phyloP scores from a whole-genome alignment of 2,888 invertebrate genomes.

The Prenolepis imparis region DNA sequence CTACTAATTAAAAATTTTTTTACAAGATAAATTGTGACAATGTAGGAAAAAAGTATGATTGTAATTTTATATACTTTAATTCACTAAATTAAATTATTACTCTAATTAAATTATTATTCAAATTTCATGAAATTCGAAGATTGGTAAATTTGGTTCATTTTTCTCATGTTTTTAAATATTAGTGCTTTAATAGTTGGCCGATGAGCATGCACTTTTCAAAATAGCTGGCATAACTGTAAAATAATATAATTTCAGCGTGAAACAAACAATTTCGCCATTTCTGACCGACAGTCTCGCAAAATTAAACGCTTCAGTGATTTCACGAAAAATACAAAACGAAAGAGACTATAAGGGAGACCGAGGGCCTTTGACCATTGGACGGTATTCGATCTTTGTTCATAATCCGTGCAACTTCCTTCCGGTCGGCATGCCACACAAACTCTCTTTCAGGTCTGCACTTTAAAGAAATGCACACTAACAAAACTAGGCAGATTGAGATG shows the following conservation, averaged over 20 bases:
- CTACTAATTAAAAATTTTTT: not conserved
- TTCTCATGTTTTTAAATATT: slow-evolving; percentile 37
- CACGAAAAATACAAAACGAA: slow-evolving; percentile 53
- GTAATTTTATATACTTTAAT: not conserved
- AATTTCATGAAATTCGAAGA: not conserved
- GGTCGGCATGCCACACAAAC: slow-evolving; percentile 56
- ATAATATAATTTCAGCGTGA: slow-evolving; percentile 63
- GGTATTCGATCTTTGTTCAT: slow-evolving; percentile 74
- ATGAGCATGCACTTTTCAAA: slow-evolving; percentile 69
- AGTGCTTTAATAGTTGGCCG: slow-evolving; percentile 65
- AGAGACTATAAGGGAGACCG: slow-evolving; percentile 5
- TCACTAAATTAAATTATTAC: not conserved
- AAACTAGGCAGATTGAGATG: not conserved
- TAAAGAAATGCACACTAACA: slow-evolving; percentile 23
- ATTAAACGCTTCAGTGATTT: slow-evolving; percentile 48
- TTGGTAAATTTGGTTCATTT: slow-evolving; percentile 63
- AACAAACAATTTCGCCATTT: slow-evolving; percentile 72
- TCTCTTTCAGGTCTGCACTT: slow-evolving; percentile 18
- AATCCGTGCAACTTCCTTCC: slow-evolving; percentile 80
- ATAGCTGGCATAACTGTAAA: slow-evolving; percentile 60
- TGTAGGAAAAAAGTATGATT: not conserved
- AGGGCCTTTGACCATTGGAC: slow-evolving; percentile 41
- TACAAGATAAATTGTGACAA: not conserved
- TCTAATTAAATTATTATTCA: not conserved
- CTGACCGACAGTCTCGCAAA: slow-evolving; percentile 26